Conservation (phyloP, 2,888 invertebrate species). For the Erannis defoliaria region DNA sequence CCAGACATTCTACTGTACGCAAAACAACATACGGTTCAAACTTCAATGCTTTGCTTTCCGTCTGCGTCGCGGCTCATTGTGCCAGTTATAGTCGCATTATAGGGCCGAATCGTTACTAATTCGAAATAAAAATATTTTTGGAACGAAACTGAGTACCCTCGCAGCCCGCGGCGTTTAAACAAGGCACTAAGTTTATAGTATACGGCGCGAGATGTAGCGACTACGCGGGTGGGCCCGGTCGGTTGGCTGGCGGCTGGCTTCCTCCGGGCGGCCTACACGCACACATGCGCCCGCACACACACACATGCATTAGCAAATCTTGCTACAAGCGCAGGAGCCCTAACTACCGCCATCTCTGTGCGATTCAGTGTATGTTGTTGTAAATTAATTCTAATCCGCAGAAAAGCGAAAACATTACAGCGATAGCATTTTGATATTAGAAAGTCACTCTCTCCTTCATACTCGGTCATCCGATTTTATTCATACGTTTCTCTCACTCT, state of each 20-base stretch:
- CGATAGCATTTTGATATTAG: not conserved
- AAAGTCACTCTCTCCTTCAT: not conserved
- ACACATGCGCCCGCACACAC: conserved; percentile 12
- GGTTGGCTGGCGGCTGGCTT: conserved; percentile 48
- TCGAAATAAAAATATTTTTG: not conserved
- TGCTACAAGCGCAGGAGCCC: not conserved
- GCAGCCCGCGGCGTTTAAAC: not conserved
- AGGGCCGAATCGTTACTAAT: not conserved
- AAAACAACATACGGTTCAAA: not conserved
- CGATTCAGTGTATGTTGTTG: not conserved
- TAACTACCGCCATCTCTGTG: not conserved
- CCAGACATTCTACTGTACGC: not conserved
- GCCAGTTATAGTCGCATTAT: not conserved
- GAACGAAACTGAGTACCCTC: conserved; percentile 11
- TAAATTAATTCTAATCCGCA: no score
- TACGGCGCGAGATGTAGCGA: conserved; percentile 15
- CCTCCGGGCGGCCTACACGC: conserved; percentile 51
- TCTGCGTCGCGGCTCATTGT: not conserved
- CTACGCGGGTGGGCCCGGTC: conserved; percentile 5
- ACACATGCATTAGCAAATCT: not conserved
- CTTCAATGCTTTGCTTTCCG: not conserved
- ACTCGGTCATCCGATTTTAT: no score
- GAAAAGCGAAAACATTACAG: no score
- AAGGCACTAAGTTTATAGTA: not conserved
- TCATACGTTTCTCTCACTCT: no score